A percentile compares a stretch with the other conserved stretches of the same genome.
Evolutionary conservation across 1,140 invertebrate species (phyloP).

Genomic region (Trachymyrmex cornetzi): DNA sequence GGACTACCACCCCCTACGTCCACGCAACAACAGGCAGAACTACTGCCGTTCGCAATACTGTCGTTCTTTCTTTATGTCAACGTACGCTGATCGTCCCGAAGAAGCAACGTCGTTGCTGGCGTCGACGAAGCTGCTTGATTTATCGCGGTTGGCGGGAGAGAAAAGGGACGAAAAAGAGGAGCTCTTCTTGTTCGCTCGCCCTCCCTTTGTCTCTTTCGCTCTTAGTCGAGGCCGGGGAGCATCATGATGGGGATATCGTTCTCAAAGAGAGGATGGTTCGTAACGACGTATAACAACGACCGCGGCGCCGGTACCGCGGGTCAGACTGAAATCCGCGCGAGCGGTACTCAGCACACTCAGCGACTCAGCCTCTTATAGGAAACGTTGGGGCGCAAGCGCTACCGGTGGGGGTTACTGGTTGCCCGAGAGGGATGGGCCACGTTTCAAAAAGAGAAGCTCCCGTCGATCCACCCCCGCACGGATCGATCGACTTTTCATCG

Average conservation of each 20-base stretch:
- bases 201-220: slow-evolving; percentile 4
- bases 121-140: slow-evolving; percentile 47
- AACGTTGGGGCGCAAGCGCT: slow-evolving; percentile 62
- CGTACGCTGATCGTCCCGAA: slow-evolving; percentile 67
- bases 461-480: slow-evolving; percentile 66
- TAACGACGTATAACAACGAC: not conserved
- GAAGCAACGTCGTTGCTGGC: slow-evolving; percentile 65
- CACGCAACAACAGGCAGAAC: slow-evolving; percentile 41
- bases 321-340: slow-evolving; percentile 67
- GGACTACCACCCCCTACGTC: slow-evolving; percentile 26
- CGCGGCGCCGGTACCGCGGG: slow-evolving; percentile 66
- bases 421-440: slow-evolving; percentile 67
- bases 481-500: slow-evolving; percentile 72
- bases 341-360: slow-evolving; percentile 53
- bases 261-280: slow-evolving; percentile 3
- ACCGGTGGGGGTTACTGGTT: slow-evolving; percentile 40
- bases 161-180: slow-evolving; percentile 22
- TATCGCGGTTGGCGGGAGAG: not conserved
- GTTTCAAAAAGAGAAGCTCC: slow-evolving; percentile 71
- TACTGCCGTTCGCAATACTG: slow-evolving; percentile 51
- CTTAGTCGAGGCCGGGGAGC: slow-evolving; percentile 46
- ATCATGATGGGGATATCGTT: slow-evolving; percentile 58
- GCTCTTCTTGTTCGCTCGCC: not conserved
- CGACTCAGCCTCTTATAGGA: slow-evolving; percentile 65
- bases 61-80: slow-evolving; percentile 60